These are phyloP conservation scores for Myotis brandtii DNA, from an alignment of 2,113 vertebrate species.

Conservation along the genomic window DNA sequence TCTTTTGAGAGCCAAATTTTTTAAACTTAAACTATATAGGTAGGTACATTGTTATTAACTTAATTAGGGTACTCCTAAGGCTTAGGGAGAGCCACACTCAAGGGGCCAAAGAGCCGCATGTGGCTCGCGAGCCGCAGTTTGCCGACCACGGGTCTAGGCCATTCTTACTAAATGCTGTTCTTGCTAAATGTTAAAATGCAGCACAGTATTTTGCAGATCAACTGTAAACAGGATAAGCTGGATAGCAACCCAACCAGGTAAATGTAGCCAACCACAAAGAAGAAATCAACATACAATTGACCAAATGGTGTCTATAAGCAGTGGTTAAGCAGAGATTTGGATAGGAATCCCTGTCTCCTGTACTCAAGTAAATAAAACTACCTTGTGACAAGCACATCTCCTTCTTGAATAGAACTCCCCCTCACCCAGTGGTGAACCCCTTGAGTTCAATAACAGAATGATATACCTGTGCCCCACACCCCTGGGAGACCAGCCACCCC, in stretches of 20 bases:
- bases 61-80: too few species aligned
- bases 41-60: too few species aligned
- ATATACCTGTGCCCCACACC: background rate
- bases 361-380: background rate
- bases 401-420: background rate
- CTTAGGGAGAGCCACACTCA: too few species aligned
- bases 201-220: background rate
- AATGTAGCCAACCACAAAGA: background rate
- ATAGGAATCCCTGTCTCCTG: background rate
- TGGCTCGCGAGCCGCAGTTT: too few species aligned
- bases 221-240: background rate
- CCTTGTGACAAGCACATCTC: background rate
- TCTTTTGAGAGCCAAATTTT: too few species aligned
- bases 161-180: background rate
- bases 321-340: background rate
- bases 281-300: background rate
- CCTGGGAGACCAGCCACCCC: background rate
- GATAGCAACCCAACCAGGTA: background rate
- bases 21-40: too few species aligned
- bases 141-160: background rate
- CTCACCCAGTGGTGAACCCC: background rate
- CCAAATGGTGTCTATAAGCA: background rate
- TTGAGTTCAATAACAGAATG: background rate
- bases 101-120: too few species aligned
- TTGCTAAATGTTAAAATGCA: background rate